Base-by-base conservation (phyloP, 2,888 invertebrate genomes). In the Rhagonycha lutea region DNA sequence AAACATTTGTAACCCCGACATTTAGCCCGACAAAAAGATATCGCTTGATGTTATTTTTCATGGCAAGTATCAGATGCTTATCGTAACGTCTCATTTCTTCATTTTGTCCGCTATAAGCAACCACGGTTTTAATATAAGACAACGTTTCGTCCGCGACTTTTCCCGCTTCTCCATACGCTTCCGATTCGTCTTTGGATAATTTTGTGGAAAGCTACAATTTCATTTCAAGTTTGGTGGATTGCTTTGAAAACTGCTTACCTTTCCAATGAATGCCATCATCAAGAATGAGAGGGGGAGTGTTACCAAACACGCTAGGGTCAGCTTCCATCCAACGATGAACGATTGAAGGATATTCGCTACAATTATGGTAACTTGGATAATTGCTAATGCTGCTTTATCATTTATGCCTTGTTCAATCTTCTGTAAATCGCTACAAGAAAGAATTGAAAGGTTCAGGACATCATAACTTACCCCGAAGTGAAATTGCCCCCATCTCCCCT, bases 271-370 rank as follows among this genome's bases (percentile, higher is more conserved):
- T 9, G 91, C 91, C 60, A 94, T 92, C 3, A 93, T 88, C 3
- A 91, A 85, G 61, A 92, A 87, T 0, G 95, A 92, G 0, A 94
- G 88, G 0, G 95, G 95, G 77, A 94, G 91, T 24, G 93, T 92
- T 73, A 92, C 90, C 47, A 95, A 87, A 79, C 94, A 94, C 0
- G 96, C 91, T 12, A 96, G 87, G 0, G 96, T 93, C 60, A 96
- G 86, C 84, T 95, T 91, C 96, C 96, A 96, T 5, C 96, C 96
- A n/a, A 47, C 4, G 2, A 47, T n/a, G 47, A 47, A 12, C 1
- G 47, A 47, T 7, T 47, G 47, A 47, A n/a, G 7, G 2, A n/a
- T 0, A 7, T 12, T n/a, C 7, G n/a, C n/a, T 8, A 47, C 47
- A 47, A 47, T 47, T 47, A n/a, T 7, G 47, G 7, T n/a, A n/a